These are phyloP conservation scores for Pristionchus arcanus DNA, from an alignment of 2,888 invertebrate genomes.

Conservation along the genomic window DNA sequence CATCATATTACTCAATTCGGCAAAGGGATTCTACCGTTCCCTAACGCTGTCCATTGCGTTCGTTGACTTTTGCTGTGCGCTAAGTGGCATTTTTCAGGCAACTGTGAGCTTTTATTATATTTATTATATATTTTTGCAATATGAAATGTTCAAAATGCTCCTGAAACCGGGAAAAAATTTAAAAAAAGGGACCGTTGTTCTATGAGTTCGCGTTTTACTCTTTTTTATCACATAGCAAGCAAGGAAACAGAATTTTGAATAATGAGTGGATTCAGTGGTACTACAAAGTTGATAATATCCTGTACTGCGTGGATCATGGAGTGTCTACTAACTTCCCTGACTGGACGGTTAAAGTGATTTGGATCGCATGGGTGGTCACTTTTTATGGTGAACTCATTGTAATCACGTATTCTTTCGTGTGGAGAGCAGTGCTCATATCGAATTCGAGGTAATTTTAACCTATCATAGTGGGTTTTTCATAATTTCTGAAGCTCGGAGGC, in stretches of 20 bases:
- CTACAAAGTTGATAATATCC: neutral
- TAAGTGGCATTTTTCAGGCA: slow-evolving; percentile 7
- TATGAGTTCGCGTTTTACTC: no score
- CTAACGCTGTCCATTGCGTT: neutral
- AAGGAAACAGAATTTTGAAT: no score
- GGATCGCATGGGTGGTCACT: neutral
- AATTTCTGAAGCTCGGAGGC: no score
- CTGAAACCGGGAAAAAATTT: no score
- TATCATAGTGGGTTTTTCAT: neutral
- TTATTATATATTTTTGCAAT: neutral
- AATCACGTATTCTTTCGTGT: neutral
- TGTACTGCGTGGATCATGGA: slow-evolving; percentile 12
- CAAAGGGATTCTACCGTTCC: slow-evolving; percentile 30
- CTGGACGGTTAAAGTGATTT: slow-evolving; percentile 1
- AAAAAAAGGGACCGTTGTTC: no score
- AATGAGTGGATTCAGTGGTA: neutral
- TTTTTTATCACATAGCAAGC: no score
- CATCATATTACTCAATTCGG: neutral
- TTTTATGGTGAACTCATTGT: slow-evolving; percentile 24
- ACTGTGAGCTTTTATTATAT: neutral
- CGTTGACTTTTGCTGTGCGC: slow-evolving; percentile 21
- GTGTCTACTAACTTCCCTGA: neutral
- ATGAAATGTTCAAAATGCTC: no score
- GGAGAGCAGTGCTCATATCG: slow-evolving; percentile 41
- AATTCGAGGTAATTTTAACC: neutral